Conservation (phyloP, 2,888 invertebrate species). For the Synanthedon formicaeformis region DNA sequence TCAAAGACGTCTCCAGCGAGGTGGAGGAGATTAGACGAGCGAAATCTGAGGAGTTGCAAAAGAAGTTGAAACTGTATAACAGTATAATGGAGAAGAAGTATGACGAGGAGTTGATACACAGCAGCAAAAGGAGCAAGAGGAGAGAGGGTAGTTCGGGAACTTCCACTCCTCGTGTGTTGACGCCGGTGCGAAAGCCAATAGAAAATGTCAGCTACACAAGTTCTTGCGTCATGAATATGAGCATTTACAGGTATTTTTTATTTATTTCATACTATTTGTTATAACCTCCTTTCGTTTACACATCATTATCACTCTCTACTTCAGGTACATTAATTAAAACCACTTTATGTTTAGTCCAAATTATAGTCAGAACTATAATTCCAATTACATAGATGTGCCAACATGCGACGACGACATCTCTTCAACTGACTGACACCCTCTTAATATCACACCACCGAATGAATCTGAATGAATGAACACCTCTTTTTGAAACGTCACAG, state of each 20-base stretch:
- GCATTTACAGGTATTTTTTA: conserved; percentile 31
- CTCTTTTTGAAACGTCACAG: too few relatives aligned
- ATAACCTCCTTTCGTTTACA: neutral
- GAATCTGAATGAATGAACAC: too few relatives aligned
- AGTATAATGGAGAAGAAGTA: conserved; percentile 80
- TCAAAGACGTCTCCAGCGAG: conserved; percentile 42
- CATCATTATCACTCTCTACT: too few relatives aligned
- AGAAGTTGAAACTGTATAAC: conserved; percentile 73
- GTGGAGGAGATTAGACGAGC: conserved; percentile 37
- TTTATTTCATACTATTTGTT: neutral
- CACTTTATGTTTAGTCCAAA: too few relatives aligned
- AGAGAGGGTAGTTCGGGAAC: conserved; percentile 27
- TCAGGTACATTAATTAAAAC: too few relatives aligned
- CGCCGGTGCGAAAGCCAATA: conserved; percentile 28
- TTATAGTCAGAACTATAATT: too few relatives aligned
- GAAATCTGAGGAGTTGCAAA: conserved; percentile 40
- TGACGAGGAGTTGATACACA: conserved; percentile 77
- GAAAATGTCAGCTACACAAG: conserved; percentile 32
- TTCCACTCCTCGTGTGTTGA: conserved; percentile 26
- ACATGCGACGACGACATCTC: too few relatives aligned
- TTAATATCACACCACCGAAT: too few relatives aligned
- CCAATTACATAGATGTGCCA: too few relatives aligned
- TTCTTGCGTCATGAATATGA: conserved; percentile 46
- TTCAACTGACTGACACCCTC: too few relatives aligned
- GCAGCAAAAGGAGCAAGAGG: conserved; percentile 51